Base-by-base conservation (phyloP, 2,888 invertebrate genomes). In the Dolichomitus sp. region DNA sequence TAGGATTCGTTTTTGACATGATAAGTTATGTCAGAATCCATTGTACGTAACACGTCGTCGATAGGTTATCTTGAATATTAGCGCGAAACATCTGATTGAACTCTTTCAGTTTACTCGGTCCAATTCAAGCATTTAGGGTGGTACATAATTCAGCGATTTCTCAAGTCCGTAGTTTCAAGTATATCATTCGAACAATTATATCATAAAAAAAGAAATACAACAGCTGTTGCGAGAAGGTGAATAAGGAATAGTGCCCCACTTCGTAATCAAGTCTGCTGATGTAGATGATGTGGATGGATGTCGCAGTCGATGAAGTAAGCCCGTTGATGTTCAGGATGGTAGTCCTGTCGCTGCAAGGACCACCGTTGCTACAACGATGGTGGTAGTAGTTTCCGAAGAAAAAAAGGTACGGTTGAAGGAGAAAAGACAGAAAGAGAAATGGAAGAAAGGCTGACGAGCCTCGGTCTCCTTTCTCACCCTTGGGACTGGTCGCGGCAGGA, bases 391-490 rank as follows among this genome's bases (percentile, higher is more conserved):
- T 73, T 14, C 37, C 23, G 11, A 75, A 61, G 57, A 73, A 63
- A 52, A 40, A 57, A 61, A 72, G 33, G 65, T 50, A 70, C 33
- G 52, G 40, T 23, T 27, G 54, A 65, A 68, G 70, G 61, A 72
- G 81, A 42, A 33, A 78, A 82, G 79, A 84, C 76, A 68, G 33
- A 61, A 72, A 70, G 79, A 76, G 63, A 50, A 37, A 77, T 30
- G 59, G 82, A 85, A 83, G 81, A 80, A 79, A 72, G 80, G 73
- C 83, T 87, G 87, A 86, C 86, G 85, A 86, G 85, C 80, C 70
- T 84, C 80, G 86, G 84, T 88, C 86, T 88, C 80, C 84, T 82
- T 84, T 86, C 83, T 81, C 81, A 82, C 87, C 87, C 88, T 80
- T 80, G 88, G 87, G 88, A 88, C 82, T 72, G 82, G 84, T 83